These are phyloP conservation scores for Acyrthosiphon pisum DNA, from an alignment of 1,140 invertebrate species.

Conservation along the genomic window DNA sequence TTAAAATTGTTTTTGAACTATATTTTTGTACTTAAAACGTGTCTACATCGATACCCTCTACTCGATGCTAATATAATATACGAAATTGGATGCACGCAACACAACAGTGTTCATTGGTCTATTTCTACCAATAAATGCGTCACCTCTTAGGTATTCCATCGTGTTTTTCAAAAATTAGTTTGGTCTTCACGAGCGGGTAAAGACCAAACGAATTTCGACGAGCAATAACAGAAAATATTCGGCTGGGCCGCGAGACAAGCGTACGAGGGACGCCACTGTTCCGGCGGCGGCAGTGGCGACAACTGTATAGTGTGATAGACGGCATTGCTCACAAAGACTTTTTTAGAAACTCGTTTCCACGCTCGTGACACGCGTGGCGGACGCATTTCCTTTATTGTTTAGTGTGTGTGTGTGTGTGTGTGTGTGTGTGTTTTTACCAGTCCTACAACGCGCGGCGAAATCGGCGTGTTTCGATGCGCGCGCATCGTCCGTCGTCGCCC, in stretches of 20 bases:
- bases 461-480: neutral
- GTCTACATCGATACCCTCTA: too few species aligned
- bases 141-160: neutral
- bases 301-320: neutral
- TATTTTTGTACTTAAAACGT: too few species aligned
- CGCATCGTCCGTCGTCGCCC: neutral
- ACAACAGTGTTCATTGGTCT: neutral
- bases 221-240: neutral
- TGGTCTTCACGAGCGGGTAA: neutral
- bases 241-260: neutral
- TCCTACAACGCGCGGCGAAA: constrained; percentile 10
- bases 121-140: neutral
- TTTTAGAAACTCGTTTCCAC: constrained; percentile 45
- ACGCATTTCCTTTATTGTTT: constrained; percentile 8
- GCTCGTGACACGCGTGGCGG: constrained; percentile 33
- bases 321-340: neutral
- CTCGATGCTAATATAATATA: too few species aligned
- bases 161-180: neutral
- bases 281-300: neutral
- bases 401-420: neutral
- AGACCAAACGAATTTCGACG: neutral
- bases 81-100: too few species aligned
- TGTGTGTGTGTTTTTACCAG: neutral
- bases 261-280: neutral
- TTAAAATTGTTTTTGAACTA: too few species aligned